phyloP scores from a whole-genome alignment of 1,140 invertebrate species.

The Coptotermes formosanus region DNA sequence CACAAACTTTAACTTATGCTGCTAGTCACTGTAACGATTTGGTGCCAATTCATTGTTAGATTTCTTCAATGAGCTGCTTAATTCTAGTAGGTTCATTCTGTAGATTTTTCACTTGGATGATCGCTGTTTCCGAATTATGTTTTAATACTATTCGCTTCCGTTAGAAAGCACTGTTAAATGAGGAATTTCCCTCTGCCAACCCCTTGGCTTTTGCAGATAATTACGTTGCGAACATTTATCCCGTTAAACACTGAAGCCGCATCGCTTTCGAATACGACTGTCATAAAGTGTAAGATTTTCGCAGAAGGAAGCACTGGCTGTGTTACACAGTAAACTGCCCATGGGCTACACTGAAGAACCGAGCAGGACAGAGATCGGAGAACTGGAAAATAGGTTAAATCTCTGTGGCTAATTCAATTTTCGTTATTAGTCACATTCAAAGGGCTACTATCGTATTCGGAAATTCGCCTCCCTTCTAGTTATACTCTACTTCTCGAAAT shows the following conservation, averaged over 20 bases:
- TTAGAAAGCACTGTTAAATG: neutral
- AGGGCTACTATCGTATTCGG: constrained; percentile 25
- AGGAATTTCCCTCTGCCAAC: neutral
- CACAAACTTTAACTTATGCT: no score
- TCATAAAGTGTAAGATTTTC: neutral
- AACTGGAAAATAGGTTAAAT: constrained; percentile 32
- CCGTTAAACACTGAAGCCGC: neutral
- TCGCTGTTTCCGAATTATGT: no score
- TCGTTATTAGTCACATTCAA: constrained; percentile 32
- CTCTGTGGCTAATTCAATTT: constrained; percentile 35
- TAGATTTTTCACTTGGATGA: no score
- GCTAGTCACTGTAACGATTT: no score
- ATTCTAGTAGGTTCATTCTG: no score
- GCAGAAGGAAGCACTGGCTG: neutral
- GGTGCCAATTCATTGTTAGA: no score
- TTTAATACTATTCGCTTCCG: neutral
- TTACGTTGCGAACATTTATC: neutral
- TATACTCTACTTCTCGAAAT: neutral
- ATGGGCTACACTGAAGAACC: neutral
- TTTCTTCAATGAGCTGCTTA: no score
- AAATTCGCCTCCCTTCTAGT: constrained; percentile 24
- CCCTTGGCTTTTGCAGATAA: neutral
- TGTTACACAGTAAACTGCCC: constrained; percentile 4
- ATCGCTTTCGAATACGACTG: neutral
- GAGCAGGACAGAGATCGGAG: constrained; percentile 21